Percentiles rank a stretch among this genome's conserved stretches.
Conservation (phyloP, 1,140 invertebrate genomes). For the Pentalonia nigronervosa region DNA sequence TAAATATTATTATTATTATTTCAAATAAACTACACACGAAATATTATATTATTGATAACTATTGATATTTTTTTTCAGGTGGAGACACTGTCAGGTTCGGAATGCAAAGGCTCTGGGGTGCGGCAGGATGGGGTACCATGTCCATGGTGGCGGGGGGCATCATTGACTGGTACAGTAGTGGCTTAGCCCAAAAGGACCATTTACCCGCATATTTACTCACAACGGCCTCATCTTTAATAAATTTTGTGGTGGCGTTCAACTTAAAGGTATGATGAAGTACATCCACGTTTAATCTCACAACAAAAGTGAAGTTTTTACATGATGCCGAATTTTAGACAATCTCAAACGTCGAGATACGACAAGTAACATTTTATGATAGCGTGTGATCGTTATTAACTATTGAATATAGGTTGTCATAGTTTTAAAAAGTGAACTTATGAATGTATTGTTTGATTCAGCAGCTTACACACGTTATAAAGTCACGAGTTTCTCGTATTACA, state of each 20-base stretch:
- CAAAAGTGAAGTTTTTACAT: not conserved
- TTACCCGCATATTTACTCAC: conserved; percentile 66
- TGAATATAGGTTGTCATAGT: too few relatives aligned
- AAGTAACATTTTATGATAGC: not conserved
- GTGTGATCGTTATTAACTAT: too few relatives aligned
- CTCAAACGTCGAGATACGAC: not conserved
- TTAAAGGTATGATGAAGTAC: not conserved
- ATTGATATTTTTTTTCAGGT: conserved; percentile 60
- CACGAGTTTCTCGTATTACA: too few relatives aligned
- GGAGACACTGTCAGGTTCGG: conserved; percentile 75
- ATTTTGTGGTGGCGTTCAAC: not conserved
- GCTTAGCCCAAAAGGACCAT: conserved; percentile 69
- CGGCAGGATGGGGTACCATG: conserved; percentile 76
- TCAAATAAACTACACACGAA: not conserved
- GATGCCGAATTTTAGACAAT: not conserved
- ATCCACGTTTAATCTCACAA: not conserved
- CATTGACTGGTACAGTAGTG: conserved; percentile 69
- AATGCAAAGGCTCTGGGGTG: conserved; percentile 80
- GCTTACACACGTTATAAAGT: too few relatives aligned
- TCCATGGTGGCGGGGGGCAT: conserved; percentile 73
- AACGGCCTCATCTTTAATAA: not conserved
- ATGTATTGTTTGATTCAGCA: too few relatives aligned
- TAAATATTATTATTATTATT: not conserved
- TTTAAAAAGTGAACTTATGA: too few relatives aligned
- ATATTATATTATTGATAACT: not conserved